Evolutionary conservation across 2,113 vertebrate genomes (phyloP), one percentile per base, ranked within the genome.

Genomic region (Gymnogyps californianus): DNA sequence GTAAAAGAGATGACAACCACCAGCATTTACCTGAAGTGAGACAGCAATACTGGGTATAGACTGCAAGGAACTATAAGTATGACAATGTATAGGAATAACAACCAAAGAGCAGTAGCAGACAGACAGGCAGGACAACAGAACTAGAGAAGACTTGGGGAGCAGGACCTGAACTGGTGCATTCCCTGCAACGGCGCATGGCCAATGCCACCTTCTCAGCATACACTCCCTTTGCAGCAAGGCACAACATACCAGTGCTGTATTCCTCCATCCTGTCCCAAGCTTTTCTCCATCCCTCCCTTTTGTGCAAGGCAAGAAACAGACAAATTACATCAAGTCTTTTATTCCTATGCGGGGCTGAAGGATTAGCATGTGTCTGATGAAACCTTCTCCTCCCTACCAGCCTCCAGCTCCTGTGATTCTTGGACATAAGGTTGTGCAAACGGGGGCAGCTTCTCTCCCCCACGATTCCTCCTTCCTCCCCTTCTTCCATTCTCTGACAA

Each of bases 381-480:
- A 96, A 83, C 62, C 62, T 34, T 40, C 84, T 78, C 65, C 88
- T 80, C 76, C 42, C 76, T 28, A 22, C 16, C 89, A 92, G 85
- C 62, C 90, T 66, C 58, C 92, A 58, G 40, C 71, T 96, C 58
- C 72, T 40, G 31, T 17, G 34, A 49, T 74, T 86, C 54, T 66
- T 70, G 83, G 79, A 77, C 90, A 83, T 21, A 81, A 71, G 79
- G 71, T 1, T 90, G 79, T 88, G 40, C 54, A 69, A 86, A 83
- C 3, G 31, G 44, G 31, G 71, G 54, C 49, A 90, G 83, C 59
- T 91, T 86, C 36, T 62, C 71, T 92, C 62, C 71, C 44, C 46
- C 51, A 29, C 9, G 0, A 55, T 12, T 94, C 49, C 52, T 85
- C 58, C 49, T 86, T 80, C 88, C 20, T 85, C 47, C 61, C 32